phyloP scores from a whole-genome alignment of 2,888 invertebrate species.

The Latheticus oryzae region DNA sequence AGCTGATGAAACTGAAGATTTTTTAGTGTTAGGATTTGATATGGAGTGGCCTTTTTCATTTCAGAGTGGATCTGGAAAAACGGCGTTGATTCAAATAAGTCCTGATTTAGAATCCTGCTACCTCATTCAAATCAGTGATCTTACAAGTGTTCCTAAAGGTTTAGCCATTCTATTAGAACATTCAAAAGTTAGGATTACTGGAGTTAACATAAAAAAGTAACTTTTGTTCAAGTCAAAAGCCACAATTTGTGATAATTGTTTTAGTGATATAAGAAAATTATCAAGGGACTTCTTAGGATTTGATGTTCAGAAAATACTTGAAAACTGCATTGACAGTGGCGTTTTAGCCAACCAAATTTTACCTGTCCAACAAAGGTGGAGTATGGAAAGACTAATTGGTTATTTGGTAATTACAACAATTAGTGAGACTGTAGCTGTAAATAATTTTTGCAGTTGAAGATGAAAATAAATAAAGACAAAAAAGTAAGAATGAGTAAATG shows the following conservation, averaged over 20 bases:
- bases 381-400: conserved; percentile 70
- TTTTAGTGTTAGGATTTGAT: conserved; percentile 73
- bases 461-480: conserved; percentile 69
- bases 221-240: conserved; percentile 39
- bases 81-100: conserved; percentile 74
- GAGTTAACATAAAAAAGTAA: conserved; percentile 75
- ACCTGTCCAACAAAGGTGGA: conserved; percentile 69
- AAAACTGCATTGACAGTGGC: conserved; percentile 72
- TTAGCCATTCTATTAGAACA: conserved; percentile 69
- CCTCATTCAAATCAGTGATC: conserved; percentile 69
- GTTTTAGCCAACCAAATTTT: conserved; percentile 69
- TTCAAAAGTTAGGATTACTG: conserved; percentile 71
- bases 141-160: conserved; percentile 70
- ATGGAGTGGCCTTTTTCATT: conserved; percentile 76
- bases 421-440: conserved; percentile 66
- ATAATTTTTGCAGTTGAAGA: conserved; percentile 65
- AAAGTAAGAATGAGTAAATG: conserved; percentile 72
- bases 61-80: conserved; percentile 71
- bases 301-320: conserved; percentile 67
- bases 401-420: conserved; percentile 65
- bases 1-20: conserved; percentile 55
- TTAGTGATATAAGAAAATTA: conserved; percentile 73
- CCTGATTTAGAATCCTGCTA: conserved; percentile 70
- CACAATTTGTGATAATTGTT: conserved; percentile 45
- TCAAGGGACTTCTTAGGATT: conserved; percentile 72